Evolutionary conservation across 92 coral and sea anemone species (phyloP).

Genomic region (Virgularia gustaviana): DNA sequence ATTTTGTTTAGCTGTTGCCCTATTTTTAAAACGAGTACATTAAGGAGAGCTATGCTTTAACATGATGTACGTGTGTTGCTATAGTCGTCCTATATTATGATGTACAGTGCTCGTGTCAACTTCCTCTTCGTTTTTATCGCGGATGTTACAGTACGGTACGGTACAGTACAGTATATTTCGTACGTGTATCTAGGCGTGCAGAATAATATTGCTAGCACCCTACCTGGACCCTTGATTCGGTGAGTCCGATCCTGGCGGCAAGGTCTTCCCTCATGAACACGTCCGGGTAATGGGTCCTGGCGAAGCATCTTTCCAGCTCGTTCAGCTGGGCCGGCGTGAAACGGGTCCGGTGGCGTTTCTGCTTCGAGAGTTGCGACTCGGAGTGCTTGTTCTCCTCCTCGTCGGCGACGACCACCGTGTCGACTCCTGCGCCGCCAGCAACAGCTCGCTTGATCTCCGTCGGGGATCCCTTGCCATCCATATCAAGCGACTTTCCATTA

Average conservation of each 20-base stretch:
- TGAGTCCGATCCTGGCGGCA: slow-evolving; percentile 92
- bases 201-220: no score
- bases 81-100: no score
- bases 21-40: no score
- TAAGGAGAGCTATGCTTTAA: no score
- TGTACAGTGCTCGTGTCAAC: no score
- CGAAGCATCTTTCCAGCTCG: slow-evolving; percentile 94
- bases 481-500: slow-evolving; percentile 76
- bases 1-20: no score
- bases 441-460: slow-evolving; percentile 76
- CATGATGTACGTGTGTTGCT: no score
- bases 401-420: slow-evolving; percentile 76
- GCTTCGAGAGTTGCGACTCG: slow-evolving; percentile 85
- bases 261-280: slow-evolving; percentile 98
- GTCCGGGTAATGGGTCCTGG: slow-evolving; percentile 96
- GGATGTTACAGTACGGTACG: no score
- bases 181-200: no score
- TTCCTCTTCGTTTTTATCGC: no score
- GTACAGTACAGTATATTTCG: no score
- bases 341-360: slow-evolving; percentile 98
- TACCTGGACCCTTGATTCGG: slow-evolving; percentile 99
- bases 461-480: slow-evolving; percentile 86
- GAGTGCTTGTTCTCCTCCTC: slow-evolving; percentile 68
- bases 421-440: slow-evolving; percentile 52
- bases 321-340: slow-evolving; percentile 99